These are phyloP conservation scores for Micrasema minimum DNA, from an alignment of 1,140 invertebrate species.

Conservation along the genomic window DNA sequence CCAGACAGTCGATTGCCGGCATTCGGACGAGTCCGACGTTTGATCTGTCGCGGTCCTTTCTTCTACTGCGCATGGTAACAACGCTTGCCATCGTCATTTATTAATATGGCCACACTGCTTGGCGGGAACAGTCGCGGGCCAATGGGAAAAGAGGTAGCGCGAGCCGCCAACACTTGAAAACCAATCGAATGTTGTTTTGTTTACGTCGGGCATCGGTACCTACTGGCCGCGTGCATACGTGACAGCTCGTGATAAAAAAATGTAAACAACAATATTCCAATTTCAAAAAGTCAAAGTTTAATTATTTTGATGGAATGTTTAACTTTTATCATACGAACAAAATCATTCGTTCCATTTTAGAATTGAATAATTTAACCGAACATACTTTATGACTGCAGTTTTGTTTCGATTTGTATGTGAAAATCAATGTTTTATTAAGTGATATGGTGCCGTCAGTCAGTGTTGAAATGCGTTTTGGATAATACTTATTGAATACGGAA, in stretches of 20 bases:
- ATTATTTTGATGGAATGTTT: background rate
- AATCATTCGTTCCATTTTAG: background rate
- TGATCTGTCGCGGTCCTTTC: background rate
- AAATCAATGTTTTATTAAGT: background rate
- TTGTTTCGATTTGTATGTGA: background rate
- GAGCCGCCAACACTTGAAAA: background rate
- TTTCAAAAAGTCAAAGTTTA: background rate
- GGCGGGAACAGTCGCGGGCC: slow-evolving; percentile 24
- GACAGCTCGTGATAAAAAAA: slow-evolving; percentile 23
- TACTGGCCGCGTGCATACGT: slow-evolving; percentile 5
- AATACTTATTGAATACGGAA: background rate
- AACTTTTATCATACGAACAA: background rate
- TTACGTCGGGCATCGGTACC: too few species aligned
- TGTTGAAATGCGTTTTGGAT: slow-evolving; percentile 2
- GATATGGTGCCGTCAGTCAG: slow-evolving; percentile 3
- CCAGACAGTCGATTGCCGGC: slow-evolving; percentile 12
- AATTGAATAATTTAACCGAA: background rate
- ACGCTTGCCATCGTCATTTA: too few species aligned
- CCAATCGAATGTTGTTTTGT: slow-evolving; percentile 11
- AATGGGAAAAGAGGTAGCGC: too few species aligned
- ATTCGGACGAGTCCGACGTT: slow-evolving; percentile 17
- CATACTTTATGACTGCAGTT: background rate
- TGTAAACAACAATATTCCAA: slow-evolving; percentile 22
- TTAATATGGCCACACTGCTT: too few species aligned
- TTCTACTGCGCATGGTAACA: slow-evolving; percentile 14